Base-by-base conservation (phyloP, 2,888 invertebrate species). In the Phyllotreta striolata region DNA sequence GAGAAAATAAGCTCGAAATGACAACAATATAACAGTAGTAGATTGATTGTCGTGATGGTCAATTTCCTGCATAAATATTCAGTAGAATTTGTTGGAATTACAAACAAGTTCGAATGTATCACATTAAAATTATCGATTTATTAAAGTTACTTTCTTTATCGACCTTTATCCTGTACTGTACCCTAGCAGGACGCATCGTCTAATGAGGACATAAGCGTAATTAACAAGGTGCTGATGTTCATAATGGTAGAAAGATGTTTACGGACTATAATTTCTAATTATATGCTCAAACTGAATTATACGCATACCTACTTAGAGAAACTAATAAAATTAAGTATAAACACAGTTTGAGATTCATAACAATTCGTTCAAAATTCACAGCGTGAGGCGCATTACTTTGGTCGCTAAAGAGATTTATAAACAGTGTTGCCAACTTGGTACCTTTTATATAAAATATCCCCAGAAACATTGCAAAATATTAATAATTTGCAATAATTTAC, bases 341-440 rank as follows among this genome's bases (percentile, higher is more conserved):
- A 62, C 64, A 58, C 62, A 65, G 62, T 69, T 67, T 59, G 60
- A 65, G 62, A 44, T 71, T 71, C 67, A 71, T 66, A 65, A 62
- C 69, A 69, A 63, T 64, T 69, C 67, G 63, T 63, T 59, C 64
- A 66, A 69, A 69, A 58, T 62, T 67, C 67, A 38, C 64, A 64
- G 62, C 64, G 60, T 60, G 63, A 56, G 62, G 62, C 54, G 47
- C n/a, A 34, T 14, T 47, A 47, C 14, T 47, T 14, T 47, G 47
- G 47, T 7, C 47, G 34, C 47, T n/a, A 47, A 9, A 47, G 47
- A 47, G 14, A 14, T 14, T 44, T 12, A 44, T 10, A 44, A 44
- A 44, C 44, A 14, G 6, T 14, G 47, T 47, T 47, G 47, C 47
- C 47, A 47, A 14, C 14, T 44, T 8, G 9, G 8, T 4, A 46